Conservation (phyloP, 64 coral and sea anemone species). For the Acropora tenuis region DNA sequence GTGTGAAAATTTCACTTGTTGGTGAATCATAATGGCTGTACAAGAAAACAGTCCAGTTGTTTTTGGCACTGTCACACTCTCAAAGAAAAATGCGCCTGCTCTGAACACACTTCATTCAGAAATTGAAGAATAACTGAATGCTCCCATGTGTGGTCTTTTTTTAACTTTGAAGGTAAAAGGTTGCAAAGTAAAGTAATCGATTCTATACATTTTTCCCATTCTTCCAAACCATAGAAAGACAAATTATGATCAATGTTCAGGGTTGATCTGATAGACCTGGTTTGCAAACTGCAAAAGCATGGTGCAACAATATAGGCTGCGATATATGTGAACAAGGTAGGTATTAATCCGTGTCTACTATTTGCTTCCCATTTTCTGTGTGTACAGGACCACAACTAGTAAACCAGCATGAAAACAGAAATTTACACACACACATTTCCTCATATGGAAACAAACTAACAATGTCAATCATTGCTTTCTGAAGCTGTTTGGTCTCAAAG, state of each 20-base stretch:
- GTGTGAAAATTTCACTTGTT: too few species aligned
- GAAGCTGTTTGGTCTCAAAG: too few species aligned
- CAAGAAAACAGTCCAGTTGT: not conserved
- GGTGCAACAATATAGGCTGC: too few species aligned
- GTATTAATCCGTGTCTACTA: conserved; percentile 93
- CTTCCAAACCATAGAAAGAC: conserved; percentile 63
- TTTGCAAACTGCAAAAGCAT: not conserved
- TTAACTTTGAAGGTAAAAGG: not conserved
- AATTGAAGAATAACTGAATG: not conserved
- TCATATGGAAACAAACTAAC: too few species aligned
- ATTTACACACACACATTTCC: too few species aligned
- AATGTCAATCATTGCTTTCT: too few species aligned
- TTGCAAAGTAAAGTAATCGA: not conserved
- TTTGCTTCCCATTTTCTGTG: conserved; percentile 76
- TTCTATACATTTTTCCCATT: not conserved
- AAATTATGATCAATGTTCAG: not conserved
- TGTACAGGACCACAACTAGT: conserved; percentile 93
- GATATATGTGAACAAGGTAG: not conserved
- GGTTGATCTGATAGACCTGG: not conserved
- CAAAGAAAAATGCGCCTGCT: not conserved
- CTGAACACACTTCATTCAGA: not conserved
- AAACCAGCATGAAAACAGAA: not conserved
- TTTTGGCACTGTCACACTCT: not conserved
- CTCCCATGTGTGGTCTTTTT: not conserved
- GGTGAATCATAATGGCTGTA: not conserved